Base-by-base conservation (phyloP, 2,113 vertebrate species). In the Corydoras maculifer region DNA sequence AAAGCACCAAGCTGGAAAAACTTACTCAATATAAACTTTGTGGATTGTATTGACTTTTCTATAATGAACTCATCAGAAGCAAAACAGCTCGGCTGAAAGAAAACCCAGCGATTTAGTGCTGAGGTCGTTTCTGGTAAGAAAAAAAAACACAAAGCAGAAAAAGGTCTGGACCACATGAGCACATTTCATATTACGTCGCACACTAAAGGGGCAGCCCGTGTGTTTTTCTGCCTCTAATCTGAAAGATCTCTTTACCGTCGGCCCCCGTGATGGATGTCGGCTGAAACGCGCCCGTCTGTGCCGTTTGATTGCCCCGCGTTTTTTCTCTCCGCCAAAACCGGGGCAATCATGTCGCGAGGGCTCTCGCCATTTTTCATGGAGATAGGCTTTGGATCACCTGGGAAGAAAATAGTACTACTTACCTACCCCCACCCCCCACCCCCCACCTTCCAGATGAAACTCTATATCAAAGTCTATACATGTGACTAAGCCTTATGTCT, bases 351-450 rank as follows among this genome's bases (percentile, higher is more conserved):
- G 69, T 81, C 64, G 68, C 74, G 73, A 77, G 77, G 72, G 72
- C 73, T 58, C 75, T 72, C 82, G 82, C 81, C 82, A 85, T 85
- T 80, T 79, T 84, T 86, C 83, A 84, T 78, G 76, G 70, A 87
- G 82, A 87, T 86, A 77, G 83, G 82, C 79, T 86, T 89, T 82
- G 86, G 83, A 88, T 89, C 83, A 79, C 82, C 82, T 76, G 73
- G 68, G 77, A 83, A 78, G 78, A 83, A 83, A 87, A 86, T 84
- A 49, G 80, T 81, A 81, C 84, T 83, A 82, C 85, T 87, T 88
- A 81, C 81, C 75, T 51, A 67, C 70, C 15, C 10, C 48, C 31
- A 55, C 50, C 65, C n/a, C 30, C 4, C 62, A 2, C n/a, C 18
- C 25, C 5, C 50, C 53, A 64, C 43, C 49, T n/a, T 15, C 4